phyloP scores from a whole-genome alignment of 23 tunicate species.

The Oikopleura dioica region DNA sequence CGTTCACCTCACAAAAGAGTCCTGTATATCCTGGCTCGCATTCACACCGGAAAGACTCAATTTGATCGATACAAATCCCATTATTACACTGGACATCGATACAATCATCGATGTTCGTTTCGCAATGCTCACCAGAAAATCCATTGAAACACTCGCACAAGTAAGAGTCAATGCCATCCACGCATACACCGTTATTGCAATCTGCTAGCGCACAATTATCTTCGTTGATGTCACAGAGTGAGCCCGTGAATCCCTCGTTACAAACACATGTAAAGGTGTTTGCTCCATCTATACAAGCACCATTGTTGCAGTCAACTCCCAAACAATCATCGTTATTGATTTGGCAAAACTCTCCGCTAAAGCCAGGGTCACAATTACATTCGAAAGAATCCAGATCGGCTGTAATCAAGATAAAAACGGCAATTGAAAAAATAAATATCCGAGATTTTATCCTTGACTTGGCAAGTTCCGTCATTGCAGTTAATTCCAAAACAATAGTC shows the following conservation, averaged over 20 bases:
- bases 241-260: background rate
- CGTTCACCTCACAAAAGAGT: too few species aligned
- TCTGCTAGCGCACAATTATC: constrained; percentile 5
- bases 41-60: background rate
- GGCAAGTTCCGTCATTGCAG: too few species aligned
- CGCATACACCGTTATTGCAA: constrained; percentile 20
- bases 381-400: background rate
- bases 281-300: too few species aligned
- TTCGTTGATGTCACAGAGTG: background rate
- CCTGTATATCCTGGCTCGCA: too few species aligned
- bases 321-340: background rate
- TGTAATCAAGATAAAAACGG: background rate
- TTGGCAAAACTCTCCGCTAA: background rate
- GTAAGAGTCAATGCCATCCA: constrained; percentile 17
- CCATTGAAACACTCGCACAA: constrained; percentile 22
- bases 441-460: too few species aligned
- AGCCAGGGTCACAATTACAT: background rate
- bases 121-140: constrained; percentile 16
- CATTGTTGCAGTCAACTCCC: too few species aligned
- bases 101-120: constrained; percentile 21
- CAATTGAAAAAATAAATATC: too few species aligned
- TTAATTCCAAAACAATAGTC: too few species aligned
- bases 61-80: background rate
- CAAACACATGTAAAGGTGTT: background rate
- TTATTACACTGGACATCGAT: background rate